These are phyloP conservation scores for Potorous gilbertii DNA, from an alignment of 2,797 vertebrate species.

Conservation along the genomic window DNA sequence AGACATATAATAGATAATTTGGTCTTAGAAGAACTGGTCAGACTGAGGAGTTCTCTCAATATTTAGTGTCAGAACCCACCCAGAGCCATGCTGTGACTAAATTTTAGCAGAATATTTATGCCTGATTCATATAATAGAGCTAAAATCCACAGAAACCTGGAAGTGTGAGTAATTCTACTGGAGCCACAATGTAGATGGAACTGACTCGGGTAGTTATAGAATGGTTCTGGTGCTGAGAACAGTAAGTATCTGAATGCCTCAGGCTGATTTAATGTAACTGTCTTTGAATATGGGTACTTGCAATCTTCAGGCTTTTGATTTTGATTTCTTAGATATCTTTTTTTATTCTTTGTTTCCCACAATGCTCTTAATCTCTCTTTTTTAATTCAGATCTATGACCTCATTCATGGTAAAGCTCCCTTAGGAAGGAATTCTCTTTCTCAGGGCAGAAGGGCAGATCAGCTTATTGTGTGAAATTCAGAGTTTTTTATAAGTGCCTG, in stretches of 20 bases:
- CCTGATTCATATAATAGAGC: background rate
- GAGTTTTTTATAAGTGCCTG: background rate
- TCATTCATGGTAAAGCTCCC: background rate
- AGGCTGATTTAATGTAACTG: background rate
- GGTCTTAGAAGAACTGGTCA: accelerated
- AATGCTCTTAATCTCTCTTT: background rate
- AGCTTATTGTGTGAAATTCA: background rate
- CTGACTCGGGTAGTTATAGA: background rate
- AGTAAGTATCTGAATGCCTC: background rate
- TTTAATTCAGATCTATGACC: background rate
- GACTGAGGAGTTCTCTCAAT: background rate
- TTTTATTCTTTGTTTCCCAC: background rate
- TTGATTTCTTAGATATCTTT: background rate
- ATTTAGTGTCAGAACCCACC: background rate
- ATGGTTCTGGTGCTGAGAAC: background rate
- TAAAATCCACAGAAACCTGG: background rate
- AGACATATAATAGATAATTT: accelerated
- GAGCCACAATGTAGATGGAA: background rate
- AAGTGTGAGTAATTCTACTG: background rate
- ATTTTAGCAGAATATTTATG: background rate
- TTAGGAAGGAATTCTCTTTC: background rate
- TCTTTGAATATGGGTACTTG: background rate
- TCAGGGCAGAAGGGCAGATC: background rate
- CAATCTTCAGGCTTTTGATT: background rate
- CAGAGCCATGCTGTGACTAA: background rate